These are phyloP conservation scores for Etia nguti DNA, from an alignment of 2,113 vertebrate species.

Conservation along the genomic window DNA sequence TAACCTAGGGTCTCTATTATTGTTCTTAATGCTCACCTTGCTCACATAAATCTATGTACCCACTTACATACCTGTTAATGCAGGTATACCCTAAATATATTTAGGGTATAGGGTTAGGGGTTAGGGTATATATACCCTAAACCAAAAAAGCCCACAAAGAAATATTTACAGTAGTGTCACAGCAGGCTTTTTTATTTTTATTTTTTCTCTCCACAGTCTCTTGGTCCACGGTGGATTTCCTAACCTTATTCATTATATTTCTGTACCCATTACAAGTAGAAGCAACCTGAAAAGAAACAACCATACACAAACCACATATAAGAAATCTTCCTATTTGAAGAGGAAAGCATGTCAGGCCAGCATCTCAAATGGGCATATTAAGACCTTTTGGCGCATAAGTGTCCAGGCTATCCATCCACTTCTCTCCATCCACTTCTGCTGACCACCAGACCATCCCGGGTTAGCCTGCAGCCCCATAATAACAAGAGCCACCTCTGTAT, in stretches of 20 bases:
- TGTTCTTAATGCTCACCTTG: not conserved
- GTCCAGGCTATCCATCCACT: not conserved
- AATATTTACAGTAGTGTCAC: not conserved
- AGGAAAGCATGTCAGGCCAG: not conserved
- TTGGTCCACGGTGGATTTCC: not conserved
- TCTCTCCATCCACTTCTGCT: not conserved
- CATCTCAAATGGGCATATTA: not conserved
- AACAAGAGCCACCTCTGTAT: not conserved
- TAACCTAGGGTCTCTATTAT: not conserved
- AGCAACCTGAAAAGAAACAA: not conserved
- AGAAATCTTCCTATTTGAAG: fast-evolving
- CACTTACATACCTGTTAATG: not conserved
- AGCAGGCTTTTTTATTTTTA: not conserved
- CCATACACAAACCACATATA: not conserved
- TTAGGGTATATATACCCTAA: not conserved
- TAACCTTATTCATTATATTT: not conserved
- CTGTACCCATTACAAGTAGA: not conserved
- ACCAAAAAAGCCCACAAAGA: not conserved
- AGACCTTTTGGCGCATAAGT: not conserved
- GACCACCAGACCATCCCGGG: fast-evolving
- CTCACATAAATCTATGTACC: not conserved
- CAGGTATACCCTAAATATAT: too few relatives aligned
- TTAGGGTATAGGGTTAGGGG: too few relatives aligned
- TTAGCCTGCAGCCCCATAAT: not conserved
- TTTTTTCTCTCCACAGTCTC: not conserved